Base-by-base conservation (phyloP, 2,113 vertebrate genomes). In the Perca flavescens region DNA sequence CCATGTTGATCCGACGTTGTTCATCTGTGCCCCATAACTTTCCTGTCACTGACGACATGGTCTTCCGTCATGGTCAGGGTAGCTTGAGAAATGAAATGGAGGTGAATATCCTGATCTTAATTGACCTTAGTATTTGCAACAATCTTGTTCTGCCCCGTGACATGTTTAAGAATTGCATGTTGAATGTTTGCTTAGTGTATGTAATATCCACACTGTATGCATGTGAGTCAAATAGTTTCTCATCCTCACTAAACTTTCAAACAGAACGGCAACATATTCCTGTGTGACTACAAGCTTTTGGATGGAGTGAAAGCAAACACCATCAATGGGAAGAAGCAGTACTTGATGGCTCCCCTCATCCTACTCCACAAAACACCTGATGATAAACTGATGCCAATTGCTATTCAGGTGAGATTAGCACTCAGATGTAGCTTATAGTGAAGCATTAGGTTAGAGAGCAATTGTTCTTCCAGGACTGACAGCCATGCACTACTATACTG, bases 211-310 rank as follows among this genome's bases (percentile, higher is more conserved):
- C 11, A 54, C 21, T 25, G n/a, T 57, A 13, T 66, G 6, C 6
- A 15, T 60, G 21, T 5, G 12, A 46, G 13, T 47, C 4, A 60
- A 31, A 47, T 47, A 0, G 12, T 79, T 60, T 57, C 40, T 65
- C 40, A 65, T 16, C 13, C 25, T 65, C 52, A 6, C 12, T 15
- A 9, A 22, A 64, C 22, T 46, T 19, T 11, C 15, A 7, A 82
- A 83, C 86, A 96, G 96, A 94, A 93, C 28, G 95, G 96, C 15
- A 95, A 95, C 85, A 91, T 97, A 56, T 96, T 91, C 92, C 87
- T 96, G 70, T 92, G 93, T 4, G 95, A 96, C 28, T 28, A 28
- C 83, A 92, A 90, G 54, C 79, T 43, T 56, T 36, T 96, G 81
- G 93, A 96, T 2, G 95, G 93, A 9, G 64, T 94, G 15, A 52